Evolutionary conservation across 2,888 invertebrate genomes (phyloP).

Genomic region (Diarsia dahlii): DNA sequence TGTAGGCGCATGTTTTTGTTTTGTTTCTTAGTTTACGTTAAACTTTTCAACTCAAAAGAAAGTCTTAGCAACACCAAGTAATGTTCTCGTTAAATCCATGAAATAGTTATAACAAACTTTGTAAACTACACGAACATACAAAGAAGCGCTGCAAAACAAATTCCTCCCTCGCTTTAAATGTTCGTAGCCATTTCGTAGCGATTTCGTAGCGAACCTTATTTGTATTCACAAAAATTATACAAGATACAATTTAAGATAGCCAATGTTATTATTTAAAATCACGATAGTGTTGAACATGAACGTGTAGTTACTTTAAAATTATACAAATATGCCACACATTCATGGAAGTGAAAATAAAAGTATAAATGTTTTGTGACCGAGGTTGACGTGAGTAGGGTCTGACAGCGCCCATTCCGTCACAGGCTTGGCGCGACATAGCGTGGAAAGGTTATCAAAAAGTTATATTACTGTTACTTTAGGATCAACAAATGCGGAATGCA

Average conservation of each 20-base stretch:
- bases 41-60: background rate
- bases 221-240: constrained; percentile 31
- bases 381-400: constrained; percentile 82
- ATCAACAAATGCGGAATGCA: constrained; percentile 70
- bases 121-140: constrained; percentile 7
- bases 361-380: constrained; percentile 76
- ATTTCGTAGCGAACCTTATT: constrained; percentile 34
- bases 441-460: constrained; percentile 76
- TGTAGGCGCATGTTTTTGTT: background rate
- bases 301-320: constrained; percentile 71
- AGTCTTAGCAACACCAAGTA: background rate
- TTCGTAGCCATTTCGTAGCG: constrained; percentile 13
- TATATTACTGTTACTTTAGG: constrained; percentile 74
- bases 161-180: constrained; percentile 23
- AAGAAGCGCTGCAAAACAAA: constrained; percentile 10
- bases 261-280: constrained; percentile 47
- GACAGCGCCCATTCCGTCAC: constrained; percentile 79
- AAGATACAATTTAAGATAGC: constrained; percentile 42
- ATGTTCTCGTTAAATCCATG: constrained; percentile 6
- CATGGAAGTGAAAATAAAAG: constrained; percentile 66
- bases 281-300: constrained; percentile 46
- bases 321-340: constrained; percentile 66
- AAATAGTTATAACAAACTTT: constrained; percentile 21
- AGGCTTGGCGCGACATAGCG: constrained; percentile 74
- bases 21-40: background rate